Conservation (phyloP, 2,113 vertebrate species). For the Alethe castanea region DNA sequence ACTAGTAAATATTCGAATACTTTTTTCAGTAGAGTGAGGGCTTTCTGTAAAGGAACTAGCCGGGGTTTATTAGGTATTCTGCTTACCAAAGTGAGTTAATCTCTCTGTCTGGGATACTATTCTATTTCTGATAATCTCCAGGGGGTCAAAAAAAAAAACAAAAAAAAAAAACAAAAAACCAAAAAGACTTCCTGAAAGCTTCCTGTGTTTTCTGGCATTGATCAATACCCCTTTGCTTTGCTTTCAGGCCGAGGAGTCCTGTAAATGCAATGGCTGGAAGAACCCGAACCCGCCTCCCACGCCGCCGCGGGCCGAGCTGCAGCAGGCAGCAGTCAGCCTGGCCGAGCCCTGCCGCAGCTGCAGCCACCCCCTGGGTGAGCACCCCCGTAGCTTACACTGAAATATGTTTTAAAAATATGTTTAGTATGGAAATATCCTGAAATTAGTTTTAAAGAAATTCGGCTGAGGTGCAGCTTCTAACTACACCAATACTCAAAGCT, state of each 20-base stretch:
- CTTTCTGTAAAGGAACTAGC: not conserved
- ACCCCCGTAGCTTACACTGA: not conserved
- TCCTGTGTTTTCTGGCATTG: not conserved
- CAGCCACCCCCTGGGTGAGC: conserved; percentile 89
- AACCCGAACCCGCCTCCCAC: conserved; percentile 95
- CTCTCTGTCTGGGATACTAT: not conserved
- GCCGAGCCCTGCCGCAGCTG: conserved; percentile 94
- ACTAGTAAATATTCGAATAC: not conserved
- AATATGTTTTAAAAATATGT: accelerated
- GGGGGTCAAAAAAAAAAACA: too few species aligned
- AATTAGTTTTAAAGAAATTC: not conserved
- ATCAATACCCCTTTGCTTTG: not conserved
- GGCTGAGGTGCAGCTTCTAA: not conserved
- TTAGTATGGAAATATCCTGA: not conserved
- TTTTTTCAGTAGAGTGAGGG: not conserved
- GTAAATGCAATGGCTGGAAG: conserved; percentile 99
- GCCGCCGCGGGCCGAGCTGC: conserved; percentile 89
- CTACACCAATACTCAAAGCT: accelerated
- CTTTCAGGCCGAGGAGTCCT: conserved; percentile 92
- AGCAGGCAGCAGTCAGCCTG: conserved; percentile 82
- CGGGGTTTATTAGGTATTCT: not conserved
- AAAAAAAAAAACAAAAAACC: too few species aligned
- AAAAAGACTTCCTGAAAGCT: too few species aligned
- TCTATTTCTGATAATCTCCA: not conserved
- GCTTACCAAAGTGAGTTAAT: not conserved